phyloP scores from a whole-genome alignment of 1,140 invertebrate genomes.

The Holcopasites calliopsidis region DNA sequence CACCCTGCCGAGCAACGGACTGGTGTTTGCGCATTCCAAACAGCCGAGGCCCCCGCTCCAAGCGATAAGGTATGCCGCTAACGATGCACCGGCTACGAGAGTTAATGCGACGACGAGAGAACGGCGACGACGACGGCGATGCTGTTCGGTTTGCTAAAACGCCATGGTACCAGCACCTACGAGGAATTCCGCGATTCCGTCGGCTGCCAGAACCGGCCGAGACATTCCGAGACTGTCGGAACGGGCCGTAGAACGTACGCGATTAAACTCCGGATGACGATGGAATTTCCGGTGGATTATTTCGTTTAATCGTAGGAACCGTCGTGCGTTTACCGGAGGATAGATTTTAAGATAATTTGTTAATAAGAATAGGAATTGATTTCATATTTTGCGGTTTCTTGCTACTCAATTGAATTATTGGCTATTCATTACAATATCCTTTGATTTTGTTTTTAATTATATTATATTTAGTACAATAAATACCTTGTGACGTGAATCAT shows the following conservation, averaged over 20 bases:
- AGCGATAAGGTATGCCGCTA: conserved; percentile 74
- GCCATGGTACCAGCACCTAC: conserved; percentile 60
- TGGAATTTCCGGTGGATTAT: conserved; percentile 30
- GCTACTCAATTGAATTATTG: too few species aligned
- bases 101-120: conserved; percentile 65
- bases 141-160: conserved; percentile 41
- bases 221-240: conserved; percentile 40
- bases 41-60: conserved; percentile 51
- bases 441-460: too few species aligned
- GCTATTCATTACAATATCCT: too few species aligned
- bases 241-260: conserved; percentile 18
- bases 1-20: conserved; percentile 46
- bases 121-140: conserved; percentile 31
- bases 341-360: not conserved
- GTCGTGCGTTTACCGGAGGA: not conserved
- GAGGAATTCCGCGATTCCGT: conserved; percentile 72
- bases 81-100: conserved; percentile 69
- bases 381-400: too few species aligned
- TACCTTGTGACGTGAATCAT: too few species aligned
- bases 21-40: conserved; percentile 67
- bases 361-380: too few species aligned
- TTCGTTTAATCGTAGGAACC: conserved; percentile 17
- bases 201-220: not conserved
- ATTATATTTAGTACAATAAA: too few species aligned
- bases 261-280: conserved; percentile 33